Evolutionary conservation across 2,888 invertebrate genomes (phyloP), one percentile per base, ranked within the genome.

Genomic region (Hyposoter dolosus): DNA sequence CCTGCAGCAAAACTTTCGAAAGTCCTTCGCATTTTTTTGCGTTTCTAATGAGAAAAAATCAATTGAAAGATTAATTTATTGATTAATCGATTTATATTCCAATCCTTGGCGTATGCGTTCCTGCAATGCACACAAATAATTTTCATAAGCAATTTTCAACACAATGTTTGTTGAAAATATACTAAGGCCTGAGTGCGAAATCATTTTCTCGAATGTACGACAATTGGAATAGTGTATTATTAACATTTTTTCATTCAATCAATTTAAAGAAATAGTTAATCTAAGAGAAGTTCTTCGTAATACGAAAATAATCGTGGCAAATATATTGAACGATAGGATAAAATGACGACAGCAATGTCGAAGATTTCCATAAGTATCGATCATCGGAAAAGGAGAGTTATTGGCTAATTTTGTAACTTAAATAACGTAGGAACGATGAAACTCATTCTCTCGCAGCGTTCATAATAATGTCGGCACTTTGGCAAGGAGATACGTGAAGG

Each of bases 351-450:
- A 66, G 60, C 60, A 56, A 76, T 76, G 12, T 3, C 12, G 23
- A 56, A 28, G 12, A 23, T 28, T 4, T 23, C 23, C 3, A 0
- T 56, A 23, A 56, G 45, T 83, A 45, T 60, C 6, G 82, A 82
- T 74, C 63, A 53, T 35, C 85, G 71, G 68, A 76, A 78, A 71
- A 66, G 23, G 23, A 53, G 50, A 77, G 60, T 84, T 81, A 81
- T 81, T 68, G 72, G 68, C 63, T 84, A 72, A 84, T 84, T 56
- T 82, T 12, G 2, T 77, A 82, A 83, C 56, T 83, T 71, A 77
- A 81, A 74, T 75, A 74, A 86, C 72, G 83, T 72, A 68, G 74
- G 32, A 32, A 40, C 23, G 23, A 50, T n/a, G 45, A 63, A 80
- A 68, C n/a, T 66, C 40, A 7, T 72, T 32, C 23, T 32, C 17